These are phyloP conservation scores for Maniola jurtina DNA, from an alignment of 1,140 invertebrate genomes.

Conservation along the genomic window DNA sequence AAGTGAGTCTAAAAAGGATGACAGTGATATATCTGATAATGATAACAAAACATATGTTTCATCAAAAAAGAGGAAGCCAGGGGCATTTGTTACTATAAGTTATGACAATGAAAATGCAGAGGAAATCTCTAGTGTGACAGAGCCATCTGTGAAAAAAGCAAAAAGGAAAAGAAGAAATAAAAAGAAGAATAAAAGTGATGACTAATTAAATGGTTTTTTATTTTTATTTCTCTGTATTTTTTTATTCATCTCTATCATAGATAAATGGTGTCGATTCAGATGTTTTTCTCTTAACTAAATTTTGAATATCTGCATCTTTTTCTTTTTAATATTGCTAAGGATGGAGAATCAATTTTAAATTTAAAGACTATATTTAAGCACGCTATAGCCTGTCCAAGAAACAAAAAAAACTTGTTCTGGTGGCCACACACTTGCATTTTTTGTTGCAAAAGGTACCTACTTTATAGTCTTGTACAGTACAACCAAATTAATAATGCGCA, in stretches of 20 bases:
- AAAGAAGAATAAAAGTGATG: slow-evolving; percentile 52
- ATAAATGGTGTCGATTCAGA: too few relatives aligned
- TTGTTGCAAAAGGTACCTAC: too few relatives aligned
- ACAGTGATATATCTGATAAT: slow-evolving; percentile 42
- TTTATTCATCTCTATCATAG: neutral
- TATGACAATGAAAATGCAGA: slow-evolving; percentile 54
- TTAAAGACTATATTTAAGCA: too few relatives aligned
- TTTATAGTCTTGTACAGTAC: too few relatives aligned
- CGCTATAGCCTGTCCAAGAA: too few relatives aligned
- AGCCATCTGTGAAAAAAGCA: slow-evolving; percentile 55
- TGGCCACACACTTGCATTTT: too few relatives aligned
- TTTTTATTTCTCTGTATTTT: neutral
- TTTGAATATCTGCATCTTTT: too few relatives aligned
- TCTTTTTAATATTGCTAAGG: too few relatives aligned
- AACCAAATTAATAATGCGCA: too few relatives aligned
- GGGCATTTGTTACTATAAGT: slow-evolving; percentile 64
- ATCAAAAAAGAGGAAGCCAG: slow-evolving; percentile 54
- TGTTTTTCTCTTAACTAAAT: too few relatives aligned
- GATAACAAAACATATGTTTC: slow-evolving; percentile 22
- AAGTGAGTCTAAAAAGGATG: slow-evolving; percentile 29
- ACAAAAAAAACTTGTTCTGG: too few relatives aligned
- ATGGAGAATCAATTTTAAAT: too few relatives aligned
- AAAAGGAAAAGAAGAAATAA: slow-evolving; percentile 63
- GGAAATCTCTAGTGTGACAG: slow-evolving; percentile 21
- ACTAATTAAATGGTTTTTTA: slow-evolving; percentile 33